Base-by-base conservation (phyloP, 2,113 vertebrate genomes). In the Epinephelus moara region DNA sequence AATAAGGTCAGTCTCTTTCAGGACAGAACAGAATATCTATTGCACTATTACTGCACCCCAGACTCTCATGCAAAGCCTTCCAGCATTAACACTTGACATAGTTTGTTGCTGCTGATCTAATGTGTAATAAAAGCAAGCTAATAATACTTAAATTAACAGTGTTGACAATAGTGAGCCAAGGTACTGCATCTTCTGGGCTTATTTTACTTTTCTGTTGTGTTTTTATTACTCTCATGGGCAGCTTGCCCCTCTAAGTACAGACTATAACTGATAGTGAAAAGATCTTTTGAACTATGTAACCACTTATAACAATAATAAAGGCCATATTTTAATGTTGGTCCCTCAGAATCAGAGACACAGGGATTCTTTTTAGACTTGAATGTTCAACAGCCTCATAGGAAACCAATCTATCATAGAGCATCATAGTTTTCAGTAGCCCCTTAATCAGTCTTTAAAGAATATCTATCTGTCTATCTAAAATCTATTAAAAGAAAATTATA, bases 1-100 rank as follows among this genome's bases (percentile, higher is more conserved):
- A 91, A 90, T 72, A 88, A 84, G 81, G 87, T 75, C 84, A 92
- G 52, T 61, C 88, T 82, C 66, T 85, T 84, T 71, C 45, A 90
- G 81, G 83, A 78, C 84, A 83, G 81, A 71, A 72, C 60, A 66
- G 21, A 71, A 61, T 59, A 61, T 70, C 25, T 70, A 2, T 18
- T 19, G 53, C 49, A 47, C 30, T 80, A 9, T 67, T 78, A 72
- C 23, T 75, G 62, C 30, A 62, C 30, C 21, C 10, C 11, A 78
- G 50, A 72, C 47, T 70, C 59, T 80, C 19, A 60, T 30, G 47
- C 40, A 66, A 2, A 49, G 30, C 56, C 25, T 49, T 37, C 61
- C 23, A 75, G 19, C 62, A 50, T n/a, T 47, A 37, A 60, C 19
- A 42, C 42, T 62, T 42, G 37, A 71, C 52, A 59, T 14, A 75